A percentile compares a stretch with the other conserved stretches of the same genome.
phyloP scores from a whole-genome alignment of 2,888 invertebrate genomes.

The Alcis repandata region DNA sequence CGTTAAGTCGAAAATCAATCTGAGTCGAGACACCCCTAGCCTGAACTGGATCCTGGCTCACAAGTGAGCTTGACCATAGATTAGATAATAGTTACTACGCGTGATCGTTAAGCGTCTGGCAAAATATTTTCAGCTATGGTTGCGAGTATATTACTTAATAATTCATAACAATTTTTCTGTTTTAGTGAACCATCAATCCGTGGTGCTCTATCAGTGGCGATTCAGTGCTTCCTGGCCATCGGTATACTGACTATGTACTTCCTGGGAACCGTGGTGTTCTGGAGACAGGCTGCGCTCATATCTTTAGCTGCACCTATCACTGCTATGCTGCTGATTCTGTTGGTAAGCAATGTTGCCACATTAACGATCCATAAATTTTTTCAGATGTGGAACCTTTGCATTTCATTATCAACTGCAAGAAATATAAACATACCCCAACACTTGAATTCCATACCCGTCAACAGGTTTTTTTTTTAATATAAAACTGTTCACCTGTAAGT shows the following conservation, averaged over 20 bases:
- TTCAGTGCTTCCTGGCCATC: conserved; percentile 75
- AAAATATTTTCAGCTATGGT: not conserved
- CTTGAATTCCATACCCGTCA: not conserved
- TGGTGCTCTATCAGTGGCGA: conserved; percentile 81
- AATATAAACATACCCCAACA: too few species aligned
- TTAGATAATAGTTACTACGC: too few species aligned
- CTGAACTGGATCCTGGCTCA: too few species aligned
- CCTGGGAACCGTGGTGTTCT: conserved; percentile 80
- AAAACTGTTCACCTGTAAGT: too few species aligned
- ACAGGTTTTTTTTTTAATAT: not conserved
- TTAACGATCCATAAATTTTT: too few species aligned
- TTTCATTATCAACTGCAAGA: too few species aligned
- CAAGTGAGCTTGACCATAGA: too few species aligned
- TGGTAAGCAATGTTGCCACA: too few species aligned
- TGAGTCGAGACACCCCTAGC: too few species aligned
- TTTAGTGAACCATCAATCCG: conserved; percentile 82
- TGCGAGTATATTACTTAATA: not conserved
- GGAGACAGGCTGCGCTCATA: conserved; percentile 82
- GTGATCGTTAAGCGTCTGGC: not conserved
- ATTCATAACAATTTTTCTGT: not conserved
- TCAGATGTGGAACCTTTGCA: too few species aligned
- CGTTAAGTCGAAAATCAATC: too few species aligned
- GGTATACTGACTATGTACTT: conserved; percentile 83
- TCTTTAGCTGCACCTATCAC: conserved; percentile 78
- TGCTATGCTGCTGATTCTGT: conserved; percentile 79